A percentile compares a stretch with the other conserved stretches of the same genome.
Evolutionary conservation across 2,113 vertebrate genomes (phyloP).

Genomic region (Typhlomys cinereus): DNA sequence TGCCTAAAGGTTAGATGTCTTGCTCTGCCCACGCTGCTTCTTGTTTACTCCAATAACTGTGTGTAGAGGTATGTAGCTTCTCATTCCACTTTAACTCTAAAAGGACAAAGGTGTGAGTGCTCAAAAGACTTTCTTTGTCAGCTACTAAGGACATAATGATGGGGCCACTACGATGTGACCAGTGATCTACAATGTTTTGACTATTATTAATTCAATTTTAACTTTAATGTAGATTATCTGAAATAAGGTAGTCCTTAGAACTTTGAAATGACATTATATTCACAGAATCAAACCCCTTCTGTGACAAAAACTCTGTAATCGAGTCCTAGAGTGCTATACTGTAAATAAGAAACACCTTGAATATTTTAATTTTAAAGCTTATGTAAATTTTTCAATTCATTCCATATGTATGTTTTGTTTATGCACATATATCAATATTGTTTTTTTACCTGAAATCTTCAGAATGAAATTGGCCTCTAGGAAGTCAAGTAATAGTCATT

Average conservation of each 20-base stretch:
- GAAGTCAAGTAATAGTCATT: neutral
- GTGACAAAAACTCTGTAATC: neutral
- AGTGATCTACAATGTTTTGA: neutral
- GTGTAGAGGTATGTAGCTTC: neutral
- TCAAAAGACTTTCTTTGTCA: neutral
- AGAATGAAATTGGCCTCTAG: neutral
- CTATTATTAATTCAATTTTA: slow-evolving; percentile 33
- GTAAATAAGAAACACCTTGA: neutral
- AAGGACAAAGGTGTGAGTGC: neutral
- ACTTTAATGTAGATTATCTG: slow-evolving; percentile 31
- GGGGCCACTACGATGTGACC: neutral
- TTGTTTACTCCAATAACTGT: neutral
- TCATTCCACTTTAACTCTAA: neutral
- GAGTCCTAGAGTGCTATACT: neutral
- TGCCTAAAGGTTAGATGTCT: neutral
- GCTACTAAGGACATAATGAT: neutral
- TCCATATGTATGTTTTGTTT: neutral
- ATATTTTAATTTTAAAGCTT: slow-evolving; percentile 10
- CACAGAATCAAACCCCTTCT: neutral
- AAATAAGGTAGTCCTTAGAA: neutral
- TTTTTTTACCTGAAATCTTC: slow-evolving; percentile 13
- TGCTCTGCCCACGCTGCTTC: neutral
- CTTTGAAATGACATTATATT: slow-evolving; percentile 42
- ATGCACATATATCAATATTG: slow-evolving; percentile 22
- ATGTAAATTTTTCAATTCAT: neutral